Evolutionary conservation across 2,797 vertebrate genomes (phyloP).

Genomic region (Parambassis ranga): DNA sequence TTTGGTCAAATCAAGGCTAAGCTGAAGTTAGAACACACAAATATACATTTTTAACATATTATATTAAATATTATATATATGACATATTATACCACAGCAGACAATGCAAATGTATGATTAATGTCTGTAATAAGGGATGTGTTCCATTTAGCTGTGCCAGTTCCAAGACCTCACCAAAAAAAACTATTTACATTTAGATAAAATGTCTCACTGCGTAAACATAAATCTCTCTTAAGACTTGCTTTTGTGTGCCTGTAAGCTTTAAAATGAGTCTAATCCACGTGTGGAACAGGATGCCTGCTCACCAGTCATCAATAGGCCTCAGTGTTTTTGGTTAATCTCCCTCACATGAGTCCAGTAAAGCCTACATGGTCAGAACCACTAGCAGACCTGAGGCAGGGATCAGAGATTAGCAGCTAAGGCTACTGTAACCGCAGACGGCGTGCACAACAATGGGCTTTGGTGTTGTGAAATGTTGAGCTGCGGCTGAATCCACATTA

Average conservation of each 20-base stretch:
- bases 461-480: conserved; percentile 48
- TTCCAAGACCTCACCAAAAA: background rate
- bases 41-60: too few species aligned
- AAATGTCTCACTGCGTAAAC: background rate
- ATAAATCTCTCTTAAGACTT: conserved; percentile 36
- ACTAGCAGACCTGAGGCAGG: conserved; percentile 22
- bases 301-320: conserved; percentile 61
- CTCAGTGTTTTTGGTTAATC: conserved; percentile 76
- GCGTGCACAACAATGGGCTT: conserved; percentile 46
- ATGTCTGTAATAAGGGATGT: conserved; percentile 15
- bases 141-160: background rate
- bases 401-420: conserved; percentile 66
- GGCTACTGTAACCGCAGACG: conserved; percentile 29
- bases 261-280: conserved; percentile 45
- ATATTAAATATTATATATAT: too few species aligned
- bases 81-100: background rate
- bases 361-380: conserved; percentile 53
- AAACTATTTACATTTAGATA: too few species aligned
- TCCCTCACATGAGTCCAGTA: conserved; percentile 71
- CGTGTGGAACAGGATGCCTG: conserved; percentile 12
- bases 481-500: conserved; percentile 2
- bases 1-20: too few species aligned
- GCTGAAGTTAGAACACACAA: too few species aligned
- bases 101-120: background rate
- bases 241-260: background rate